Percentiles rank a stretch among this genome's conserved stretches.
phyloP scores from a whole-genome alignment of 2,113 vertebrate genomes.

The Poicephalus gulielmi region DNA sequence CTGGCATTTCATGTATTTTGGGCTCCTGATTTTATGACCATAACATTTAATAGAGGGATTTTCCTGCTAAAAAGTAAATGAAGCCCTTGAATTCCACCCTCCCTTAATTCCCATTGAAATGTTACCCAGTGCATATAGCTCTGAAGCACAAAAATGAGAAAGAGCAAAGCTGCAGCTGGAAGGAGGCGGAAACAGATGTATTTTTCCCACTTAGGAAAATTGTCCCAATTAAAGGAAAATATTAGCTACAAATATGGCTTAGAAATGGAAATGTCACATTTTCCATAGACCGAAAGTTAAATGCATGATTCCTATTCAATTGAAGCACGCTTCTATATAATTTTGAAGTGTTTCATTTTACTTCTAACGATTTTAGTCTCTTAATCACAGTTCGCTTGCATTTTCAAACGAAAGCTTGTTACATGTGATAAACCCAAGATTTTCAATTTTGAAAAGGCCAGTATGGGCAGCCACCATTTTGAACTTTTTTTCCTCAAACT shows the following conservation, averaged over 20 bases:
- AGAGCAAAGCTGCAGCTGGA: conserved; percentile 49
- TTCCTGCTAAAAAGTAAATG: neutral
- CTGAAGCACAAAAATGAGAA: neutral
- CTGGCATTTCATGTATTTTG: neutral
- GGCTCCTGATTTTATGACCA: neutral
- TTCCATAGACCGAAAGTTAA: conserved; percentile 16
- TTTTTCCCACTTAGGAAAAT: conserved; percentile 47
- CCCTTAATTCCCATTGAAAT: conserved; percentile 16
- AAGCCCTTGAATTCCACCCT: conserved; percentile 2
- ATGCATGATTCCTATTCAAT: conserved; percentile 11
- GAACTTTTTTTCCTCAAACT: neutral
- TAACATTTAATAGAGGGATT: neutral
- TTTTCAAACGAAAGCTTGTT: conserved; percentile 22
- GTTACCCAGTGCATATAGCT: neutral
- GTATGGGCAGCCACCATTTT: neutral
- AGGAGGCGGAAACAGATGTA: conserved; percentile 33
- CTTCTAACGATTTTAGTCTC: conserved; percentile 4
- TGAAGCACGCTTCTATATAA: conserved; percentile 15
- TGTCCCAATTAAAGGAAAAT: conserved; percentile 40
- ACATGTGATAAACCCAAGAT: neutral
- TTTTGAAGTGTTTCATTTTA: conserved; percentile 40
- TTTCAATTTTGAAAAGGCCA: conserved; percentile 41
- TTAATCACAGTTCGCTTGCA: neutral
- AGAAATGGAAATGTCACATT: conserved; percentile 49
- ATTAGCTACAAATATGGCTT: conserved; percentile 30